These are phyloP conservation scores for Thalpophila matura DNA, from an alignment of 2,888 invertebrate genomes.

Conservation along the genomic window DNA sequence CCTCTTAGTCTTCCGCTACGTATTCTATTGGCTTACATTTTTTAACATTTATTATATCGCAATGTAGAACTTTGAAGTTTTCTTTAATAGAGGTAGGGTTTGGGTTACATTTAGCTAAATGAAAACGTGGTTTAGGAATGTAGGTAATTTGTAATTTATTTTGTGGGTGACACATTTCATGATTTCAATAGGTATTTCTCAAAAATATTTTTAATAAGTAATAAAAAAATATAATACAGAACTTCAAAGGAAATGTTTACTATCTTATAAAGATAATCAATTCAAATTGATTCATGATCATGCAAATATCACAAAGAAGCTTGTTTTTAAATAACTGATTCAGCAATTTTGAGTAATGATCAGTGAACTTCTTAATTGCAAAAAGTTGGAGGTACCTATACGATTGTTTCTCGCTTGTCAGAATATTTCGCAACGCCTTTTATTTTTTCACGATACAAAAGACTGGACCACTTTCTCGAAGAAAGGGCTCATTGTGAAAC, in stretches of 20 bases:
- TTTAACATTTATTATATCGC: slow-evolving; percentile 34
- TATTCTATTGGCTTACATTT: slow-evolving; percentile 53
- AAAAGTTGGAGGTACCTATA: slow-evolving; percentile 56
- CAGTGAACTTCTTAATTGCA: slow-evolving; percentile 66
- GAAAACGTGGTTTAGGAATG: not conserved
- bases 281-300: slow-evolving; percentile 40
- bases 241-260: not conserved
- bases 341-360: slow-evolving; percentile 60
- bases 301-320: slow-evolving; percentile 46
- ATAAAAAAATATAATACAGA: not conserved
- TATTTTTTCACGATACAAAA: slow-evolving; percentile 72
- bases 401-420: slow-evolving; percentile 70
- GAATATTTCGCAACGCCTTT: slow-evolving; percentile 67
- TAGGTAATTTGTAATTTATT: no score
- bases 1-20: slow-evolving; percentile 55
- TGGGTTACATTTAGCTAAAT: not conserved
- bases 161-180: no score
- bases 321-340: slow-evolving; percentile 43
- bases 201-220: not conserved
- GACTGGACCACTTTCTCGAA: slow-evolving; percentile 72
- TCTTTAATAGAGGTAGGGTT: slow-evolving; percentile 5
- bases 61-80: slow-evolving; percentile 7
- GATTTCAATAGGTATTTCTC: no score
- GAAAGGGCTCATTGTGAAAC: slow-evolving; percentile 69
- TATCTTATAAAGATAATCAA: slow-evolving; percentile 23